Conservation (phyloP, 2,888 invertebrate genomes). For the Drosophila birchii region DNA sequence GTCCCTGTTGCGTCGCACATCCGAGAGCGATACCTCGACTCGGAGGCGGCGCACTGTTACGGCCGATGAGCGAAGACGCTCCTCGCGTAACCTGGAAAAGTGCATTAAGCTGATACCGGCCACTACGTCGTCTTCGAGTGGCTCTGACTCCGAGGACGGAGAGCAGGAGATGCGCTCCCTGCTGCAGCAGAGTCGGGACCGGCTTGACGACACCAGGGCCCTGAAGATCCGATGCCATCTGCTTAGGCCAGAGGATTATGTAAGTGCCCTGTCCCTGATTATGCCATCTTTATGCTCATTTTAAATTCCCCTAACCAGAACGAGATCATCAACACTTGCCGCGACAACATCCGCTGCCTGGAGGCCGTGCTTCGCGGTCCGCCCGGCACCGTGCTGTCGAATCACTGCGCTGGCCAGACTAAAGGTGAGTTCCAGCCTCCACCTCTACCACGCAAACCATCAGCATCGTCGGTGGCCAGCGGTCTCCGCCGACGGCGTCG, state of each 20-base stretch:
- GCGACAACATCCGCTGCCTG: conserved; percentile 93
- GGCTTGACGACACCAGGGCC: conserved; percentile 84
- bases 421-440: conserved; percentile 86
- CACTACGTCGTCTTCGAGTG: conserved; percentile 83
- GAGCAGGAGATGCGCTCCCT: conserved; percentile 84
- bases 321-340: conserved; percentile 93
- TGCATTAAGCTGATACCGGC: conserved; percentile 83
- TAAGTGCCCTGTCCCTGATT: conserved; percentile 66
- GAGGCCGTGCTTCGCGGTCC: conserved; percentile 88
- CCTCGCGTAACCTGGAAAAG: conserved; percentile 84
- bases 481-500: conserved; percentile 22
- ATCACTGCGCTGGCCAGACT: conserved; percentile 87
- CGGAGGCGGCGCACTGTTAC: conserved; percentile 82
- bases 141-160: conserved; percentile 82
- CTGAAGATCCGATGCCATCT: conserved; percentile 84
- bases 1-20: conserved; percentile 82
- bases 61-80: conserved; percentile 83
- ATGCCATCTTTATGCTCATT: background rate
- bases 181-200: conserved; percentile 82
- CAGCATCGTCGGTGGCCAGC: conserved; percentile 27
- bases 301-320: conserved; percentile 86
- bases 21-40: conserved; percentile 84
- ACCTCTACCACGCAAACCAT: conserved; percentile 19
- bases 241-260: conserved; percentile 85
- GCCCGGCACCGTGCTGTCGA: conserved; percentile 85